Conservation (phyloP, 2,797 vertebrate genomes). For the Spheniscus humboldti region DNA sequence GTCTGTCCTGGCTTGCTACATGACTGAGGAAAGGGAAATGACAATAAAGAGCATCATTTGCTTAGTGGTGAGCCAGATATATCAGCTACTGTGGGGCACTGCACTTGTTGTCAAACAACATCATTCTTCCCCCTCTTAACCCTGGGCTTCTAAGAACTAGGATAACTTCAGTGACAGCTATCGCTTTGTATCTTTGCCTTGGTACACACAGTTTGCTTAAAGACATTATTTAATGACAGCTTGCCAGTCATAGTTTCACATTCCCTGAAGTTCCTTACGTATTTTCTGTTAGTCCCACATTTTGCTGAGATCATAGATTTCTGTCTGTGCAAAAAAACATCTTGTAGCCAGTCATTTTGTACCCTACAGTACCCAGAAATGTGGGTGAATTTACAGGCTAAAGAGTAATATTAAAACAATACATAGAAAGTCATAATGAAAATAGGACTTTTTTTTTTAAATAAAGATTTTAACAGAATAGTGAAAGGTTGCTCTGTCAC, state of each 20-base stretch:
- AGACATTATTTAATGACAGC: not conserved
- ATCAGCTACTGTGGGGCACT: not conserved
- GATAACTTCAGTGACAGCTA: not conserved
- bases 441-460: not conserved
- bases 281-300: not conserved
- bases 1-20: not conserved
- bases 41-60: not conserved
- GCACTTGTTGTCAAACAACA: not conserved
- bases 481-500: not conserved
- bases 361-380: not conserved
- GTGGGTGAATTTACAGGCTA: not conserved
- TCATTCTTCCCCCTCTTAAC: not conserved
- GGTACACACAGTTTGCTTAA: not conserved
- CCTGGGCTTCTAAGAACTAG: not conserved
- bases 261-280: not conserved
- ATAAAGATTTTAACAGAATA: not conserved
- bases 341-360: not conserved
- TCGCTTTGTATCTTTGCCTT: not conserved
- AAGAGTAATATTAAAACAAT: not conserved
- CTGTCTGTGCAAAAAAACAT: not conserved
- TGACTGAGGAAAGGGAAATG: not conserved
- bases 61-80: not conserved
- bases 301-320: not conserved
- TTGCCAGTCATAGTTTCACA: not conserved
- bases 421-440: not conserved